These are phyloP conservation scores for Lomographa bimaculata DNA, from an alignment of 2,888 invertebrate genomes.

Conservation along the genomic window DNA sequence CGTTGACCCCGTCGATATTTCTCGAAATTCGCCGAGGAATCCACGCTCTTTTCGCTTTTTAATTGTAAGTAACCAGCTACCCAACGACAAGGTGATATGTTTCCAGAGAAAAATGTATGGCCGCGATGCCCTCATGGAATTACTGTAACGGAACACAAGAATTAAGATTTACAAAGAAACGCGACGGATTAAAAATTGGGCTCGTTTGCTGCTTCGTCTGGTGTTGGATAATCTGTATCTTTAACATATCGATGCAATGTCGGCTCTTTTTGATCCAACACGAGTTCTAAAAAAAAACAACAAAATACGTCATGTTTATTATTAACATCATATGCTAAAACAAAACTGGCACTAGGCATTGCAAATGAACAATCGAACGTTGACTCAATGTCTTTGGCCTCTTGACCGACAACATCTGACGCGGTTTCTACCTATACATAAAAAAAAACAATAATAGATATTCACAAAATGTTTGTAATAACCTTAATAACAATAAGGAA, in stretches of 20 bases:
- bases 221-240: slow-evolving; percentile 42
- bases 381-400: slow-evolving; percentile 21
- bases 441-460: slow-evolving; percentile 49
- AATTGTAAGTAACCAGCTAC: slow-evolving; percentile 78
- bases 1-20: slow-evolving; percentile 81
- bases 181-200: slow-evolving; percentile 55
- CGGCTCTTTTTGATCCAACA: background rate
- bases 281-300: background rate
- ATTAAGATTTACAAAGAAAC: slow-evolving; percentile 69
- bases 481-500: slow-evolving; percentile 58
- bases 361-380: slow-evolving; percentile 4
- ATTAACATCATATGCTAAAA: no score
- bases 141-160: slow-evolving; percentile 72
- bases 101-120: slow-evolving; percentile 67
- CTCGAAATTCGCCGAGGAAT: slow-evolving; percentile 79
- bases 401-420: slow-evolving; percentile 27
- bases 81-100: slow-evolving; percentile 76
- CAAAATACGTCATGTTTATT: no score
- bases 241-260: slow-evolving; percentile 1
- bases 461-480: slow-evolving; percentile 54
- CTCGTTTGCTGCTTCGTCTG: slow-evolving; percentile 40
- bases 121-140: slow-evolving; percentile 62
- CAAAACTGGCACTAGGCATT: no score
- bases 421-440: slow-evolving; percentile 16
- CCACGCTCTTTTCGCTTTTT: slow-evolving; percentile 80